Conservation (phyloP, 2,888 invertebrate species). For the Hetaerina titia region DNA sequence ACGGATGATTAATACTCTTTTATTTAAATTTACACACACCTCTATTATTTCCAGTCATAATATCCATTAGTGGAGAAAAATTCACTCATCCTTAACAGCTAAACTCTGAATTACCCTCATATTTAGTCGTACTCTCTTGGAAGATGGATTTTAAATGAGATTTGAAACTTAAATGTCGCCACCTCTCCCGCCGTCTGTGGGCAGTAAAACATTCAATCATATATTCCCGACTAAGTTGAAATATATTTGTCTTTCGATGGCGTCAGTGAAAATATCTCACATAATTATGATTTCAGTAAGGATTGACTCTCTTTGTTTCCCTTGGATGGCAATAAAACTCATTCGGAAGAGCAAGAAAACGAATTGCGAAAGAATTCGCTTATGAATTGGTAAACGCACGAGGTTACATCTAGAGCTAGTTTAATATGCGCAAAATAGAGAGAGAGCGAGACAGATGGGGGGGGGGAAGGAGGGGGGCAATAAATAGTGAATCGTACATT, state of each 20-base stretch:
- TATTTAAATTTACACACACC: neutral
- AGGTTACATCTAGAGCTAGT: neutral
- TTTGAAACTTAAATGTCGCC: neutral
- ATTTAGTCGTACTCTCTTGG: neutral
- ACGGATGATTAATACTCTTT: neutral
- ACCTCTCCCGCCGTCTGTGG: neutral
- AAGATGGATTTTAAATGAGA: neutral
- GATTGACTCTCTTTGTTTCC: neutral
- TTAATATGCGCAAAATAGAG: neutral
- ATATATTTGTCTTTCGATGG: neutral
- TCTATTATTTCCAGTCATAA: neutral
- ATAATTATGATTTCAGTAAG: neutral
- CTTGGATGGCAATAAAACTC: neutral
- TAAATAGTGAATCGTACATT: neutral
- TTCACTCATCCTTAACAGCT: neutral
- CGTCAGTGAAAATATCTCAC: neutral
- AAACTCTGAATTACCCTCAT: neutral
- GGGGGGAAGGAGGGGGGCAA: neutral
- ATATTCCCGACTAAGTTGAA: neutral
- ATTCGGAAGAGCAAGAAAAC: neutral
- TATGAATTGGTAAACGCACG: neutral
- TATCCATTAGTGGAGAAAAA: neutral
- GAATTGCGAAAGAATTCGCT: neutral
- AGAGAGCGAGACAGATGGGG: neutral
- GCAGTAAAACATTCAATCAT: neutral